These are phyloP conservation scores for Eristalinus aeneus DNA, from an alignment of 2,888 invertebrate species.

Conservation along the genomic window DNA sequence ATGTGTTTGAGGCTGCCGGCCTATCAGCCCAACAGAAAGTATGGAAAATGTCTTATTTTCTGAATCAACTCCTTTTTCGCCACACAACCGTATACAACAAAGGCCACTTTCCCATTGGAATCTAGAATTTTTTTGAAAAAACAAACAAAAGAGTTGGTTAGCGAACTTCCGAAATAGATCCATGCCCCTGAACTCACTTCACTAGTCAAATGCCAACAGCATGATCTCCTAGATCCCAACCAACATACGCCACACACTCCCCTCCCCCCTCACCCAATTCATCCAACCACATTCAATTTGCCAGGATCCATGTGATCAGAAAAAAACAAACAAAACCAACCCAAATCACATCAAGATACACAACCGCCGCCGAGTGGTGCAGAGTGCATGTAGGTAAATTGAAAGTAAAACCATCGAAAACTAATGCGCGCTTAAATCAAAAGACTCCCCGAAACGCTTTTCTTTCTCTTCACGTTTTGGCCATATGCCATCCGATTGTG, in stretches of 20 bases:
- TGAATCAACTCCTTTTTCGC: too few relatives aligned
- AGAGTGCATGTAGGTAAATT: constrained; percentile 31
- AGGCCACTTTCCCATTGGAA: too few relatives aligned
- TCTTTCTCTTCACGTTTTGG: constrained; percentile 57
- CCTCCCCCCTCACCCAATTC: neutral
- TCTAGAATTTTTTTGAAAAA: too few relatives aligned
- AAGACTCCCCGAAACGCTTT: constrained; percentile 24
- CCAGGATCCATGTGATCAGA: constrained; percentile 50
- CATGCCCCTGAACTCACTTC: neutral
- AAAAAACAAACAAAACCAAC: constrained; percentile 4
- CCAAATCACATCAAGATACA: constrained; percentile 44
- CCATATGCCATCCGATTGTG: constrained; percentile 54
- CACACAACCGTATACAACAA: too few relatives aligned
- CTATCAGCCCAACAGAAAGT: too few relatives aligned
- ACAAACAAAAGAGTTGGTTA: constrained; percentile 16
- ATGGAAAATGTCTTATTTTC: too few relatives aligned
- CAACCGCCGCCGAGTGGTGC: constrained; percentile 18
- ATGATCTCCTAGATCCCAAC: constrained; percentile 10
- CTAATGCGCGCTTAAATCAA: constrained; percentile 60
- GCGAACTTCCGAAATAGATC: neutral
- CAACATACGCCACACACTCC: constrained; percentile 16
- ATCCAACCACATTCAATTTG: constrained; percentile 44
- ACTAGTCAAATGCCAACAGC: constrained; percentile 9
- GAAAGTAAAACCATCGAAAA: constrained; percentile 24
- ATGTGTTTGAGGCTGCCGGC: too few relatives aligned